These are phyloP conservation scores for Semicossyphus pulcher DNA, from an alignment of 2,113 vertebrate species.

Conservation along the genomic window DNA sequence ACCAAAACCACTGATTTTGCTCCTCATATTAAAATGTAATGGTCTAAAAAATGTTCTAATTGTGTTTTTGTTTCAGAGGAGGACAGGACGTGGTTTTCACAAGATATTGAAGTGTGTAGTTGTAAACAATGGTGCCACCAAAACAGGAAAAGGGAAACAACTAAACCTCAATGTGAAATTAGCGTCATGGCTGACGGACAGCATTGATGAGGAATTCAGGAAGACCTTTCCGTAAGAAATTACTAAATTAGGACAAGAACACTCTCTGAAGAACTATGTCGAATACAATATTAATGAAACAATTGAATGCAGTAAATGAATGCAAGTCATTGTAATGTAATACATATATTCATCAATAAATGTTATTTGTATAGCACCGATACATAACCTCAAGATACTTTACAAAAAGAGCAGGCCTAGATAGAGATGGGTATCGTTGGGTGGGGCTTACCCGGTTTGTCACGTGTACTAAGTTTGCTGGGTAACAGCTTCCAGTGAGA, in stretches of 20 bases:
- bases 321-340: not conserved
- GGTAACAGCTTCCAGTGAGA: too few relatives aligned
- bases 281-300: not conserved
- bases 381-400: too few relatives aligned
- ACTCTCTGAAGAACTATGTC: too few relatives aligned
- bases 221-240: conserved; percentile 60
- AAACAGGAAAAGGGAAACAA: not conserved
- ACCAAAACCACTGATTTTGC: not conserved
- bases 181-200: conserved; percentile 29
- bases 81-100: not conserved
- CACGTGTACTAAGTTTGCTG: too few relatives aligned
- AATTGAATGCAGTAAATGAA: not conserved
- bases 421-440: too few relatives aligned
- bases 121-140: conserved; percentile 13
- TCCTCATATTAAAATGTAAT: not conserved
- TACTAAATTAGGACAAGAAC: not conserved
- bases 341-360: too few relatives aligned
- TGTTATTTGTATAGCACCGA: too few relatives aligned
- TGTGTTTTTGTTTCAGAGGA: not conserved
- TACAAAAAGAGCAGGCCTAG: too few relatives aligned
- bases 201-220: conserved; percentile 61
- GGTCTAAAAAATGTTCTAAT: not conserved
- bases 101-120: not conserved
- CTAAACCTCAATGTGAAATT: conserved; percentile 43
- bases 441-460: too few relatives aligned